Evolutionary conservation across 2,888 invertebrate genomes (phyloP).

Genomic region (Coleophora flavipennella): DNA sequence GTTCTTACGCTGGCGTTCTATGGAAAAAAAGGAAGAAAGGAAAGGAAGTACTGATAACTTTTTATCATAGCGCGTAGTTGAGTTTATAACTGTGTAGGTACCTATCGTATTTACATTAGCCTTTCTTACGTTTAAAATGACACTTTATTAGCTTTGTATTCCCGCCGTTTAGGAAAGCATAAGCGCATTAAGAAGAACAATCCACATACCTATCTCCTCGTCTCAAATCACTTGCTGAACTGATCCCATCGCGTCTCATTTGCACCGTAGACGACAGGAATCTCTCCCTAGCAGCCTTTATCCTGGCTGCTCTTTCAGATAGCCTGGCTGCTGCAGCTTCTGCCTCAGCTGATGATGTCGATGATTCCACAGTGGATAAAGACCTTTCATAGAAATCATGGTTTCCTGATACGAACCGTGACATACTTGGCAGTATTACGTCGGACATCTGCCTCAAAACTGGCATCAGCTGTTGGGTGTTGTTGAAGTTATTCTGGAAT

Average conservation of each 20-base stretch:
- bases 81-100: too few relatives aligned
- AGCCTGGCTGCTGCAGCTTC: constrained; percentile 39
- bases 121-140: too few relatives aligned
- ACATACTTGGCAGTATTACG: constrained; percentile 39
- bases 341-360: constrained; percentile 25
- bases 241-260: constrained; percentile 58
- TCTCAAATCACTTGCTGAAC: constrained; percentile 56
- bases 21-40: too few relatives aligned
- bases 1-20: too few relatives aligned
- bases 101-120: too few relatives aligned
- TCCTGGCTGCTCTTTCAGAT: constrained; percentile 69
- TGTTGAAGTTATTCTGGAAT: constrained; percentile 13
- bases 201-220: constrained; percentile 50
- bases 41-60: too few relatives aligned
- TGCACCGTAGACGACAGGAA: constrained; percentile 73
- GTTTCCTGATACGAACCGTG: constrained; percentile 38
- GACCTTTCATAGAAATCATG: constrained; percentile 43
- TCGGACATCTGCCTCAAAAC: constrained; percentile 47
- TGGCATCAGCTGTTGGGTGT: constrained; percentile 24
- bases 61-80: too few relatives aligned
- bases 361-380: constrained; percentile 38
- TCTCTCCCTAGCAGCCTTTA: constrained; percentile 80
- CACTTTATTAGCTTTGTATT: too few relatives aligned
- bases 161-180: too few relatives aligned
- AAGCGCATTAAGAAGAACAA: too few relatives aligned